Conservation (phyloP, 1,140 invertebrate genomes). For the Conus betulinus region DNA sequence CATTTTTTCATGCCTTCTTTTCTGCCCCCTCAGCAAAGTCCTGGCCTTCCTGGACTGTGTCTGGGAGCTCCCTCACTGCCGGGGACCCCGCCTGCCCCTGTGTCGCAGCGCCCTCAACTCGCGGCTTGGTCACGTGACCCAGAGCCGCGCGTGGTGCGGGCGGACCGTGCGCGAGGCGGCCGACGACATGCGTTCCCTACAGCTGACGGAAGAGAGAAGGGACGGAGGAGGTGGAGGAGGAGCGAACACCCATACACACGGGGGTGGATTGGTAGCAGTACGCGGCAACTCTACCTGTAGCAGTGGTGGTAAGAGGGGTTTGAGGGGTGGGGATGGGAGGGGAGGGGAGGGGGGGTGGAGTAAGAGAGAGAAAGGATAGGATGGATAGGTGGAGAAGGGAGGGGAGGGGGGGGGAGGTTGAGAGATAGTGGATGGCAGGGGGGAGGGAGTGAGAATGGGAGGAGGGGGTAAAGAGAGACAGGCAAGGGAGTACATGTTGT, state of each 20-base stretch:
- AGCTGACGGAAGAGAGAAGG: neutral
- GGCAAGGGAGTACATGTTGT: too few relatives aligned
- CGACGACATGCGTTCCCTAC: neutral
- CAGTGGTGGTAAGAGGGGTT: neutral
- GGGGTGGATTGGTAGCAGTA: neutral
- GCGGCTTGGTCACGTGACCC: neutral
- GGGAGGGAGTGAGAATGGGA: too few relatives aligned
- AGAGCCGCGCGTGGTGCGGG: neutral
- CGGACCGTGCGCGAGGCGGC: constrained; percentile 2
- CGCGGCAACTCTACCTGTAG: neutral
- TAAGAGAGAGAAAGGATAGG: too few relatives aligned
- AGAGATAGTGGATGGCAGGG: too few relatives aligned
- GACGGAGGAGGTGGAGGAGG: neutral
- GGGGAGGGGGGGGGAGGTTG: too few relatives aligned
- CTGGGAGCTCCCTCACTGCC: neutral
- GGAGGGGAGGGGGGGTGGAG: neutral
- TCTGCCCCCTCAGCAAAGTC: neutral
- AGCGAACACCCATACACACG: neutral
- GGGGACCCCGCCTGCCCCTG: neutral
- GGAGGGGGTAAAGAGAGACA: too few relatives aligned
- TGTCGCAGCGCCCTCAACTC: neutral
- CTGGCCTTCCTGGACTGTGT: neutral
- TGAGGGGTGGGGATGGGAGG: neutral
- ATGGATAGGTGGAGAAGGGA: too few relatives aligned
- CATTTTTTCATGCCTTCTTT: too few relatives aligned